Evolutionary conservation across 2,113 vertebrate species (phyloP).

Genomic region (Salminus brasiliensis): DNA sequence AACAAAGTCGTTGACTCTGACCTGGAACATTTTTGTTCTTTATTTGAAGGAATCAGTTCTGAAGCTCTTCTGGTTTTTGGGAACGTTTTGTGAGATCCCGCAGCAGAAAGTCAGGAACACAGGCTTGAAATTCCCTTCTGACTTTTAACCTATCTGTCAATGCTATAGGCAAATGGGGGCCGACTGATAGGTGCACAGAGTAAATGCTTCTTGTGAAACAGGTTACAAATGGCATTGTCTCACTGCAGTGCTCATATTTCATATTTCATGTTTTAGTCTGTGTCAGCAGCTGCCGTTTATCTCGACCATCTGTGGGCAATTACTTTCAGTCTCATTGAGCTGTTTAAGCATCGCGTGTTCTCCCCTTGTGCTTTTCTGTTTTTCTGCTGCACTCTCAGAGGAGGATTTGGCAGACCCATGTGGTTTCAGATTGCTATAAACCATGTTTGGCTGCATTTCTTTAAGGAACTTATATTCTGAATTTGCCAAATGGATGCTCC

Average conservation of each 20-base stretch:
- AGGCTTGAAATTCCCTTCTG: not conserved
- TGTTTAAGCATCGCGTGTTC: not conserved
- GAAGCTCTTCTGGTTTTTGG: not conserved
- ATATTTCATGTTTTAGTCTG: conserved; percentile 31
- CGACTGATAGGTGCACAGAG: not conserved
- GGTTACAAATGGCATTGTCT: not conserved
- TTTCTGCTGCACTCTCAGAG: not conserved
- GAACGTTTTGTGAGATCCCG: not conserved
- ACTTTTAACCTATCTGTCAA: not conserved
- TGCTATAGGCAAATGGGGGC: not conserved
- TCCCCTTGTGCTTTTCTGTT: not conserved
- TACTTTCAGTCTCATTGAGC: conserved; percentile 34
- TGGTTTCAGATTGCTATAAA: not conserved
- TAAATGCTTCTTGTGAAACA: not conserved
- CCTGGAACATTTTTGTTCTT: too few relatives aligned
- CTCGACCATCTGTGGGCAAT: conserved; percentile 39
- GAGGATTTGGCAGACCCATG: too few relatives aligned
- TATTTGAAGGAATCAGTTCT: not conserved
- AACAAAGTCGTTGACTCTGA: conserved; percentile 11
- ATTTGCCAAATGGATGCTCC: too few relatives aligned
- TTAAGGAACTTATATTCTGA: too few relatives aligned
- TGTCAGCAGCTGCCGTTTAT: conserved; percentile 32
- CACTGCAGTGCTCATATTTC: conserved; percentile 6
- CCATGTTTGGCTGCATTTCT: too few relatives aligned
- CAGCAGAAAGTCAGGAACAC: not conserved